Evolutionary conservation across 2,888 invertebrate genomes (phyloP).

Genomic region (Troglohyphantes excavatus): DNA sequence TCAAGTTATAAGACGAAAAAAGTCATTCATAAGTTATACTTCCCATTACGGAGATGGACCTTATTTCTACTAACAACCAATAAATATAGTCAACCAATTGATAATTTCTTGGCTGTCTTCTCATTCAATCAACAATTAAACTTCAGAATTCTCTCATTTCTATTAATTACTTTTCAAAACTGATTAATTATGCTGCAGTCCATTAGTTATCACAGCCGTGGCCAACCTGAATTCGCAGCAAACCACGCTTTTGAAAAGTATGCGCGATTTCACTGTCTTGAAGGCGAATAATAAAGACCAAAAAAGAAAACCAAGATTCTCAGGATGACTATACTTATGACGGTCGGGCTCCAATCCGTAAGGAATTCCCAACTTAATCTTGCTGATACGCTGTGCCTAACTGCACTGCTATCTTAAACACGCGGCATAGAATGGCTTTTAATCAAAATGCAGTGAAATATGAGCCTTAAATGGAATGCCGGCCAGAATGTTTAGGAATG

Average conservation of each 20-base stretch:
- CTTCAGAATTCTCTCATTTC: neutral
- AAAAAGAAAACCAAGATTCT: neutral
- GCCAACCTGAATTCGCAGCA: neutral
- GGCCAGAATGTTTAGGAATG: conserved; percentile 15
- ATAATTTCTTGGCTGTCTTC: neutral
- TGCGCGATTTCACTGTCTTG: neutral
- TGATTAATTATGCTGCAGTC: neutral
- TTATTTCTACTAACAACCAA: no score
- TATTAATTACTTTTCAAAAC: neutral
- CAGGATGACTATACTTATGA: conserved; percentile 41
- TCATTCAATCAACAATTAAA: neutral
- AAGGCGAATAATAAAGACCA: neutral
- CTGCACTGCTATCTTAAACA: conserved; percentile 38
- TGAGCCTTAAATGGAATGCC: conserved; percentile 38
- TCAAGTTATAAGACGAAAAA: no score
- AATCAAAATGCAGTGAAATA: conserved; percentile 65
- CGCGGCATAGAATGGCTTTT: conserved; percentile 26
- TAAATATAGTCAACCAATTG: no score
- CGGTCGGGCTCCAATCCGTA: neutral
- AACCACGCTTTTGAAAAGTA: neutral
- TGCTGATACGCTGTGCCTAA: conserved; percentile 32
- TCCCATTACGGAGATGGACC: no score
- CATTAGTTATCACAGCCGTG: neutral
- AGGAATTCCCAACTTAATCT: conserved; percentile 52
- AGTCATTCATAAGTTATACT: no score